Base-by-base conservation (phyloP, 2,797 vertebrate species). In the Crax fasciolata region DNA sequence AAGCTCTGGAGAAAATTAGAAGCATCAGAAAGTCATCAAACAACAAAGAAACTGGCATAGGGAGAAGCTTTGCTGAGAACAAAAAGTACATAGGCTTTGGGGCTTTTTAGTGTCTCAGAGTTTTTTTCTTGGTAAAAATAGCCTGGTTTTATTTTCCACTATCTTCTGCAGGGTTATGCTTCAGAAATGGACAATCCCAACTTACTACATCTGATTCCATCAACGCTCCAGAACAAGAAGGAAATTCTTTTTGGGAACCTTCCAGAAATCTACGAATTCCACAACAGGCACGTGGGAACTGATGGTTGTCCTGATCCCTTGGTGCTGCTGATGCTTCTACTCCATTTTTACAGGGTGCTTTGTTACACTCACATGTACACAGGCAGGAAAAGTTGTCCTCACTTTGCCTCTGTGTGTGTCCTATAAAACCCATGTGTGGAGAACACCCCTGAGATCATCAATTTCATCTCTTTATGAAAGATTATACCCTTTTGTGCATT, bases 221-320 rank as follows among this genome's bases (percentile, higher is more conserved):
- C 98, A 3, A 93, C 98, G 12, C 97, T 99, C 93, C 98, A 98
- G 94, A 99, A 99, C 96, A 99, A 99, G 96, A 98, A 98, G 82
- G 99, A 99, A 15, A 96, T 99, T 83, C 98, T 99, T 58, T 99
- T 99, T 84, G 99, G 99, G 30, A 99, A 99, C 94, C 98, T 99
- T 66, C 98, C 98, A 30, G 99, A 99, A 97, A 99, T 99, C 87
- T 99, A 98, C 7, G 98, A 99, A 66, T 99, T 99, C 96, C 99
- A 99, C 95, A 99, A 99, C 98, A 99, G 98, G 99, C 98, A 98
- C 0, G 48, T 91, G 67, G n/a, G 63, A 92, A n/a, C 51, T 65
- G 58, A 21, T 4, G 4, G 32, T 24, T 68, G 32, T 59, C 55
- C 67, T 72, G 27, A 1, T 8, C 48, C 44, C 54, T 78, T 0